These are phyloP conservation scores for Catotricha subobsoleta DNA, from an alignment of 2,888 invertebrate genomes.

Conservation along the genomic window DNA sequence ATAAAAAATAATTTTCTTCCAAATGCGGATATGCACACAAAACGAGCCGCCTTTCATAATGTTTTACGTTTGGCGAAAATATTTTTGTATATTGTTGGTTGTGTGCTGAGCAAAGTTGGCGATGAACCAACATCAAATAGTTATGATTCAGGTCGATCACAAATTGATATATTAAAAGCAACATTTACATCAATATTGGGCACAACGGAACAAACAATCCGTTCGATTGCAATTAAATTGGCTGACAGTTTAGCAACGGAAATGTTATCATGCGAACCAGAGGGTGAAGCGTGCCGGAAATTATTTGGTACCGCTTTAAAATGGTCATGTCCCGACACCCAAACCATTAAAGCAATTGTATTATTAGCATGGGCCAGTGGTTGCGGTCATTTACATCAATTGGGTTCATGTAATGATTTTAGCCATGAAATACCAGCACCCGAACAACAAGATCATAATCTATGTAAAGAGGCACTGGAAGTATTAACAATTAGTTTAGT, in stretches of 20 bases:
- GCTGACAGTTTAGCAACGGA: conserved; percentile 66
- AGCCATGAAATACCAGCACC: conserved; percentile 33
- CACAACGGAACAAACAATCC: conserved; percentile 68
- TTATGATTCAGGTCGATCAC: conserved; percentile 27
- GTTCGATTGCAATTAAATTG: conserved; percentile 66
- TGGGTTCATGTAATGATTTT: conserved; percentile 40
- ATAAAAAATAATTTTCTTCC: conserved; percentile 73
- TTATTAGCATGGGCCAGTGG: conserved; percentile 65
- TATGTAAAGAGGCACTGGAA: conserved; percentile 86
- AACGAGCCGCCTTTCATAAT: conserved; percentile 66
- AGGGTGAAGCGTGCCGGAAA: conserved; percentile 33
- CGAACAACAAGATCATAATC: conserved; percentile 46
- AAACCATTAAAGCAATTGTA: conserved; percentile 54
- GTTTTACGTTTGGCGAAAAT: conserved; percentile 78
- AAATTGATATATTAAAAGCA: conserved; percentile 52
- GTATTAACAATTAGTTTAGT: conserved; percentile 78
- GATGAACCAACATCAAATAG: conserved; percentile 31
- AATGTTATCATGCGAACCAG: conserved; percentile 31
- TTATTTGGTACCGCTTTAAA: conserved; percentile 39
- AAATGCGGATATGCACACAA: conserved; percentile 56
- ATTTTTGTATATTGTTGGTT: conserved; percentile 70
- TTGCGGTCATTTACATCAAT: conserved; percentile 47
- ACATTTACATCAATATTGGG: conserved; percentile 63
- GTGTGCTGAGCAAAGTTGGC: conserved; percentile 47
- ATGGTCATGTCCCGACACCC: conserved; percentile 53